These are phyloP conservation scores for Atherinosoma microstoma DNA, from an alignment of 2,797 vertebrate species.

Conservation along the genomic window DNA sequence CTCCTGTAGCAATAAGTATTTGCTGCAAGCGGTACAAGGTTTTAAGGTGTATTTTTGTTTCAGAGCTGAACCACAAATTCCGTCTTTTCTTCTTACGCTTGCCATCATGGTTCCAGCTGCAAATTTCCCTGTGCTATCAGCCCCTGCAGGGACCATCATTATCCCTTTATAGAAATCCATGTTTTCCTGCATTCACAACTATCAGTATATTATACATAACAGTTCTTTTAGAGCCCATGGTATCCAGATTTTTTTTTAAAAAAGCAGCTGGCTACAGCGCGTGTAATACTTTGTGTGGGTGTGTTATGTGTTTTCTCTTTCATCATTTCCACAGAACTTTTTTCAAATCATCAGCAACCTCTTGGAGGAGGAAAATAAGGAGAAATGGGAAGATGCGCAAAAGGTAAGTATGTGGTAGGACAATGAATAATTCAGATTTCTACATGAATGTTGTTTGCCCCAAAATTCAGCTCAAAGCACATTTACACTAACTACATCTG, in stretches of 20 bases:
- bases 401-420: slow-evolving; percentile 86
- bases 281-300: slow-evolving; percentile 60
- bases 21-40: slow-evolving; percentile 64
- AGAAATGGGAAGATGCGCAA: slow-evolving; percentile 98
- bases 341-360: slow-evolving; percentile 99
- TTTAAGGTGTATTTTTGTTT: slow-evolving; percentile 65
- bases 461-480: slow-evolving; percentile 5
- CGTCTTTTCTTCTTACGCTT: slow-evolving; percentile 43
- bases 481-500: slow-evolving; percentile 24
- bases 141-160: slow-evolving; percentile 46
- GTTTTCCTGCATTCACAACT: slow-evolving; percentile 42
- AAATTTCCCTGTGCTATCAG: slow-evolving; percentile 47
- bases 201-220: slow-evolving; percentile 45
- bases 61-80: slow-evolving; percentile 48
- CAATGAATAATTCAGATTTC: slow-evolving; percentile 63
- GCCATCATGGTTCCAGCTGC: slow-evolving; percentile 38
- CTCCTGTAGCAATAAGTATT: slow-evolving; percentile 59
- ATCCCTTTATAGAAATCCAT: slow-evolving; percentile 40
- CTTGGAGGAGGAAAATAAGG: slow-evolving; percentile 98
- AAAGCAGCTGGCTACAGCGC: slow-evolving; percentile 55
- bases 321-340: slow-evolving; percentile 90
- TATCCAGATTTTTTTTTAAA: slow-evolving; percentile 54
- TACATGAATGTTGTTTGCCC: slow-evolving; percentile 27
- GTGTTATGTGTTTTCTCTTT: slow-evolving; percentile 63
- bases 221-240: slow-evolving; percentile 23